Percentiles rank a stretch among this genome's conserved stretches.
Conservation (phyloP, 2,888 invertebrate genomes). For the Netelia fuscicornis region DNA sequence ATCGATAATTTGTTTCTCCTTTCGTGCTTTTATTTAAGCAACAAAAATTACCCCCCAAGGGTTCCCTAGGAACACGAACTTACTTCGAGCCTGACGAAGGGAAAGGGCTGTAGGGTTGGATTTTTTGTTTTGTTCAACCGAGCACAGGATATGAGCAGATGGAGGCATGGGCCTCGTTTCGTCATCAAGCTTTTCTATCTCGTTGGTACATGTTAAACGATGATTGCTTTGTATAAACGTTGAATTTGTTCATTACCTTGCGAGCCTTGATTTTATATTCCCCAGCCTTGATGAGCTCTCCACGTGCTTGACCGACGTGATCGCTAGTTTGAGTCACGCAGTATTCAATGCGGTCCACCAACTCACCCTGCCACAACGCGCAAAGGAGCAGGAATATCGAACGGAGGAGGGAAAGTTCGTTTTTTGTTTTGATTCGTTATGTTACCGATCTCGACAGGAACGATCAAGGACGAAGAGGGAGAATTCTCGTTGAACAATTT, state of each 20-base stretch:
- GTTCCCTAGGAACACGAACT: too few species aligned
- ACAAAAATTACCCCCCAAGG: too few species aligned
- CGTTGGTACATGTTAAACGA: slow-evolving; percentile 16
- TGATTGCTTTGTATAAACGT: slow-evolving; percentile 62
- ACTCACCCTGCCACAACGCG: slow-evolving; percentile 91
- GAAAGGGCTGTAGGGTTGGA: too few species aligned
- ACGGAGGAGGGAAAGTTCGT: slow-evolving; percentile 81
- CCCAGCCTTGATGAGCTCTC: slow-evolving; percentile 92
- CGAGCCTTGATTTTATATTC: slow-evolving; percentile 95
- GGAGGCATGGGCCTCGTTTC: background rate
- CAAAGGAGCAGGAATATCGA: slow-evolving; percentile 70
- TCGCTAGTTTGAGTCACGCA: slow-evolving; percentile 95
- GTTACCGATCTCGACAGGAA: background rate
- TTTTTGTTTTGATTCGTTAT: slow-evolving; percentile 21
- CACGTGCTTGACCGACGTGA: slow-evolving; percentile 93
- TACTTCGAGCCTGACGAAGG: too few species aligned
- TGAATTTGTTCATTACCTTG: slow-evolving; percentile 88
- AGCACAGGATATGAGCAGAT: slow-evolving; percentile 12
- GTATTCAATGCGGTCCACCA: slow-evolving; percentile 97
- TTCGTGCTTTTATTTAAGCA: too few species aligned
- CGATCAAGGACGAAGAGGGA: background rate
- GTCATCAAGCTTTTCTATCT: background rate
- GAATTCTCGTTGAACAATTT: slow-evolving; percentile 39
- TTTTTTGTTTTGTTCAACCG: background rate
- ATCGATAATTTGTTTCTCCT: too few species aligned